Percentiles rank a stretch among this genome's conserved stretches.
Conservation (phyloP, 2,113 vertebrate species). For the Sander lucioperca region DNA sequence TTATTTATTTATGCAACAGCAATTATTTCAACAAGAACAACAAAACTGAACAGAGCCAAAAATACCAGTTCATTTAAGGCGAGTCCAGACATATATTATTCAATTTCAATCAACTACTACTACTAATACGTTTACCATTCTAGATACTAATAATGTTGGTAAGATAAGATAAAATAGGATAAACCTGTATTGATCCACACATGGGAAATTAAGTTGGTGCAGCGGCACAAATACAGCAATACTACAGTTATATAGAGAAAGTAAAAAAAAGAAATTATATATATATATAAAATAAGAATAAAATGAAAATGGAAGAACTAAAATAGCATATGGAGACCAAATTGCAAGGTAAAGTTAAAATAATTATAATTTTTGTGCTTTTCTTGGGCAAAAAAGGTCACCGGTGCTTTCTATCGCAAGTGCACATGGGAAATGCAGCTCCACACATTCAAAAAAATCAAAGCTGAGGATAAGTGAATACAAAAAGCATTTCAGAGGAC, state of each 20-base stretch:
- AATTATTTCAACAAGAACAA: slow-evolving; percentile 32
- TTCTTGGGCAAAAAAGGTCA: background rate
- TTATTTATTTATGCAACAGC: slow-evolving; percentile 48
- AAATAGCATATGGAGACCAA: background rate
- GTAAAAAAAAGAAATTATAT: background rate
- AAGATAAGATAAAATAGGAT: background rate
- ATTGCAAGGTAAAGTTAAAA: background rate
- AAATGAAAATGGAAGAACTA: background rate
- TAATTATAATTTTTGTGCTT: too few species aligned
- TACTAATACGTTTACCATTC: too few species aligned
- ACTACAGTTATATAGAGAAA: background rate
- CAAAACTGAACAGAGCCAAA: slow-evolving; percentile 8
- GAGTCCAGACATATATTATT: background rate
- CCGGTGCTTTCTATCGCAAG: background rate
- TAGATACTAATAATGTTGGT: background rate
- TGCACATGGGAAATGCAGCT: background rate
- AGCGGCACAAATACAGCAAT: background rate
- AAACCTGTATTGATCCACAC: background rate
- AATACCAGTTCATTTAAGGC: background rate
- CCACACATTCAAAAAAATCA: background rate
- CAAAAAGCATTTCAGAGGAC: background rate
- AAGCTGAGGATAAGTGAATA: background rate
- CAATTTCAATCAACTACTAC: background rate
- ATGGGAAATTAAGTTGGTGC: background rate
- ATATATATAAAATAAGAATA: too few species aligned